A percentile compares a stretch with the other conserved stretches of the same genome.
Conservation (phyloP, 2,888 invertebrate genomes). For the Andrena marginata region DNA sequence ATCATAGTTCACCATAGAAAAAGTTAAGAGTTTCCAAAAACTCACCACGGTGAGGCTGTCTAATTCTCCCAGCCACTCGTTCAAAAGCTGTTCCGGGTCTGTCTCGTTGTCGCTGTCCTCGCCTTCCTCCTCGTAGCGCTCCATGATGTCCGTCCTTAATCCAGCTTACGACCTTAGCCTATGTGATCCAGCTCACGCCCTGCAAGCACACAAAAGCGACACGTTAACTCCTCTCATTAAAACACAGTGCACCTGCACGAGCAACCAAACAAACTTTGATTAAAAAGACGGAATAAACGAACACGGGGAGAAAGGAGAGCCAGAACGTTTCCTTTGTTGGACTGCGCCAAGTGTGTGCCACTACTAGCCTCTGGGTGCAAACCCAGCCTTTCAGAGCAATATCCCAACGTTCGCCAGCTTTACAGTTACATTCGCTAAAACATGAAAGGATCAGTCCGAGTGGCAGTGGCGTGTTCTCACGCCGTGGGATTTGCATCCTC, state of each 20-base stretch:
- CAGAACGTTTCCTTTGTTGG: not conserved
- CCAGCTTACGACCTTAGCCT: conserved; percentile 59
- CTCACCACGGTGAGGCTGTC: conserved; percentile 91
- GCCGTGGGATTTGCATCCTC: too few relatives aligned
- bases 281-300: not conserved
- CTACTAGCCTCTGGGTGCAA: too few relatives aligned
- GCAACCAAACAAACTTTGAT: not conserved
- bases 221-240: conserved; percentile 36
- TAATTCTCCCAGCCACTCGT: conserved; percentile 92
- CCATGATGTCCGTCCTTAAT: conserved; percentile 75
- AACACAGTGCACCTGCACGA: not conserved
- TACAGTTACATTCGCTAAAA: too few relatives aligned
- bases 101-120: conserved; percentile 89
- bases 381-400: too few relatives aligned
- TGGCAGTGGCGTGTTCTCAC: too few relatives aligned
- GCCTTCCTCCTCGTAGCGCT: conserved; percentile 85
- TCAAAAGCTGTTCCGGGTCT: conserved; percentile 91
- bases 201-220: conserved; percentile 35
- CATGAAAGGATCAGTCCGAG: too few relatives aligned
- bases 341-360: too few relatives aligned
- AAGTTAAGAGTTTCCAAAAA: conserved; percentile 63
- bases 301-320: not conserved
- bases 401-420: too few relatives aligned
- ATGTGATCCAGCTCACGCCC: conserved; percentile 35
- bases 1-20: not conserved